Base-by-base conservation (phyloP, 37 sponge, comb jelly and placozoan genomes). In the Theonella swinhoei region DNA sequence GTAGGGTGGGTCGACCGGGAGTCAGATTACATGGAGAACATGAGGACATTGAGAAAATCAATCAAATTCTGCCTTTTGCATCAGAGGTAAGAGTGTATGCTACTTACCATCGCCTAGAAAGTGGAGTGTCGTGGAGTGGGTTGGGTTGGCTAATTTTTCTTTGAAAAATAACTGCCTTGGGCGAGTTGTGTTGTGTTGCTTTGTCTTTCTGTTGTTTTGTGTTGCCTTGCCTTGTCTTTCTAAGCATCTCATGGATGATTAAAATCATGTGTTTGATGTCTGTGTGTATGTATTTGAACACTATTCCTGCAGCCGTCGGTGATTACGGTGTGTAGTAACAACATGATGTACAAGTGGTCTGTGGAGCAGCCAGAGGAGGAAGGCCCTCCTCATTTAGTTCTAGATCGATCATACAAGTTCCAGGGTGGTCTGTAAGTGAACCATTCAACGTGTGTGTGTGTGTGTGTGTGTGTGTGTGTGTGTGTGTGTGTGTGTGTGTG, bases 1-100 rank as follows among this genome's bases (percentile, higher is more conserved):
- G 28, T 64, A 93, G 94, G 83, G 36, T 86, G 17, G 94, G 94
- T 17, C 71, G 81, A 63, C 94, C 94, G 9, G 94, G 94, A 5
- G 94, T 93, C 58, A 86, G 88, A 69, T 76, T 89, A 35, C 58
- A 80, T 75, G 87, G 74, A 7, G 2, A 78, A 9, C 94, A 89
- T 59, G 80, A 86, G 42, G 87, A 93, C 36, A 63, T 81, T 28
- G 81, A 19, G 19, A 83, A 72, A 83, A 87, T 93, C 2, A 73
- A 86, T 0, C 94, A 93, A 33, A 86, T 93, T 42, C 79, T 93
- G 25, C 94, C 94, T 23, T 73, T 93, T 74, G 70, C 69, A 8
- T 78, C 84, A 41, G 92, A 92, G 73, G 88, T 88, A 0, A 66
- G 81, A 19, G 14, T 14, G 14, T 14, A 47, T n/a, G n/a, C n/a